phyloP scores from a whole-genome alignment of 1,140 invertebrate species.

The Cotesia chilonis region DNA sequence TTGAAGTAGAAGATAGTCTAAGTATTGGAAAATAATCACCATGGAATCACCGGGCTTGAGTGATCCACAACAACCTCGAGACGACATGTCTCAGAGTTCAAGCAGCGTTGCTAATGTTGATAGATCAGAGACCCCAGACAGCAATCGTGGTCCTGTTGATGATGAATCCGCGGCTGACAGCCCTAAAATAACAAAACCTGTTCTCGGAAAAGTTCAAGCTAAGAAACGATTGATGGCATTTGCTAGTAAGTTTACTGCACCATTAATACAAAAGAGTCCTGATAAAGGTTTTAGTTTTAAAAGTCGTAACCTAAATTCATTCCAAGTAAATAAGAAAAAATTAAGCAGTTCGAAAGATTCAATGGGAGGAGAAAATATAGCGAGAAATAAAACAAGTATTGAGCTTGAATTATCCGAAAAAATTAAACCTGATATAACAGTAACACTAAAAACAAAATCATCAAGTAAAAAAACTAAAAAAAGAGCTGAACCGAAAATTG shows the following conservation, averaged over 20 bases:
- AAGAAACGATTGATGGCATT: constrained; percentile 65
- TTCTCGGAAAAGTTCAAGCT: constrained; percentile 62
- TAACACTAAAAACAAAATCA: background rate
- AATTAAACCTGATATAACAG: background rate
- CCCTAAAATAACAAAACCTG: constrained; percentile 57
- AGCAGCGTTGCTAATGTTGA: background rate
- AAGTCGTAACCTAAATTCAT: constrained; percentile 11
- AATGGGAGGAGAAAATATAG: constrained; percentile 35
- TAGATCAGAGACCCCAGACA: constrained; percentile 32
- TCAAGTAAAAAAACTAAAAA: constrained; percentile 24
- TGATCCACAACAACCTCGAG: background rate
- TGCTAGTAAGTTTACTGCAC: constrained; percentile 58
- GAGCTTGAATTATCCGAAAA: background rate
- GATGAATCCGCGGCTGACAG: constrained; percentile 27
- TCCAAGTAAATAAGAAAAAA: constrained; percentile 37
- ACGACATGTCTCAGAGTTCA: background rate
- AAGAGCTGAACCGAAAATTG: constrained; percentile 52
- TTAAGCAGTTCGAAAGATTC: constrained; percentile 38
- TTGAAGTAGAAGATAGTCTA: background rate
- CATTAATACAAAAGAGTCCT: constrained; percentile 42
- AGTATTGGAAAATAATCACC: background rate
- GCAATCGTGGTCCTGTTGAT: constrained; percentile 17
- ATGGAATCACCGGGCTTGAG: constrained; percentile 27
- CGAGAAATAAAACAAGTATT: constrained; percentile 9
- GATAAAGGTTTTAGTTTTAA: constrained; percentile 26